A percentile compares a stretch with the other conserved stretches of the same genome.
These are phyloP conservation scores for Clanis bilineata DNA, from an alignment of 2,888 invertebrate species.

Conservation along the genomic window DNA sequence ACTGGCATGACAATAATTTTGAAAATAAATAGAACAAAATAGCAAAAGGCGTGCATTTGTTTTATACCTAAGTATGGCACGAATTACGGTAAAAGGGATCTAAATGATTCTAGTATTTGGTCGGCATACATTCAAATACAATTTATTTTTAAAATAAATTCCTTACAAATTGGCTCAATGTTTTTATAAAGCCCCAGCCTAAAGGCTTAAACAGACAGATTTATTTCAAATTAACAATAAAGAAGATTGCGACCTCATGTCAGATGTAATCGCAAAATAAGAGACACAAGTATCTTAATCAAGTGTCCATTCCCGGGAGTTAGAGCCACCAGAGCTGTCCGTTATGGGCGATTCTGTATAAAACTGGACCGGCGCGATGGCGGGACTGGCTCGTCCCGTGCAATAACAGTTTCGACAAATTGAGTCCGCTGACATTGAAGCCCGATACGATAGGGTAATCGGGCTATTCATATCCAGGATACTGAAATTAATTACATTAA, in stretches of 20 bases:
- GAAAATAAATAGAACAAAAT: no score
- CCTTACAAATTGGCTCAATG: not conserved
- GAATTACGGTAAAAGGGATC: not conserved
- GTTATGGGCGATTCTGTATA: constrained; percentile 70
- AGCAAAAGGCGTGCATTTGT: no score
- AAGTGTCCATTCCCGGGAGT: constrained; percentile 74
- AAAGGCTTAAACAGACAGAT: constrained; percentile 46
- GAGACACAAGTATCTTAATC: constrained; percentile 79
- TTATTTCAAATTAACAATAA: constrained; percentile 65
- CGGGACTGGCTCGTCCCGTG: constrained; percentile 53
- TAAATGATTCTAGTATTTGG: not conserved
- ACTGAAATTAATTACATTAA: constrained; percentile 25
- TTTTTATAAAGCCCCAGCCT: not conserved
- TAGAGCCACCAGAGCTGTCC: constrained; percentile 63
- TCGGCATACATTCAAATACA: not conserved
- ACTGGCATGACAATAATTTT: no score
- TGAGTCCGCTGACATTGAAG: constrained; percentile 70
- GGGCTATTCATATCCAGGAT: constrained; percentile 40
- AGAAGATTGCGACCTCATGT: constrained; percentile 65
- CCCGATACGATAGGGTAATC: constrained; percentile 49
- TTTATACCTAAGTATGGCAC: no score
- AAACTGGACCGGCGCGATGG: constrained; percentile 58
- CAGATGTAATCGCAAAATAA: constrained; percentile 76
- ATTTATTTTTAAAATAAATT: not conserved
- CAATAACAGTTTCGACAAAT: constrained; percentile 79